These are phyloP conservation scores for Bufotes viridis DNA, from an alignment of 2,797 vertebrate species.

Conservation along the genomic window DNA sequence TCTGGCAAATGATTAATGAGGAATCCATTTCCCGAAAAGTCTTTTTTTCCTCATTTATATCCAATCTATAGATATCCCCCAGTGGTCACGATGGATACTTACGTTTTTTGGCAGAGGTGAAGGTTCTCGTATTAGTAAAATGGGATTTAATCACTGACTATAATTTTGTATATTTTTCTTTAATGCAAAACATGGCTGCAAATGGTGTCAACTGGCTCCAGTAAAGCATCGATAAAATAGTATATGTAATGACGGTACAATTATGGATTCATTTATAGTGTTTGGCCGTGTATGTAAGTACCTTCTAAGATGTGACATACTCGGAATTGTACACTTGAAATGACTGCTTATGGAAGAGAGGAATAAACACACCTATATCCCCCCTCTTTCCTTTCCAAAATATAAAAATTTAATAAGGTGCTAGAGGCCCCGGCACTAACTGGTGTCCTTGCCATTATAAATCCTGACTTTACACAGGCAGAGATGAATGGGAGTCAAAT, in stretches of 20 bases:
- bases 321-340: conserved; percentile 35
- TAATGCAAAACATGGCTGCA: too few relatives aligned
- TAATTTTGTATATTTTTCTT: not conserved
- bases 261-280: conserved; percentile 6
- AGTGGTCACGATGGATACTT: not conserved
- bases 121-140: conserved; percentile 1
- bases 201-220: not conserved
- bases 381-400: conserved; percentile 49
- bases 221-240: not conserved
- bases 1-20: conserved; percentile 42
- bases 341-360: conserved; percentile 36
- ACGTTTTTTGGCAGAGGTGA: not conserved
- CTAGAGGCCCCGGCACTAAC: conserved; percentile 50
- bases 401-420: conserved; percentile 57
- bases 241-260: not conserved
- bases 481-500: conserved; percentile 53
- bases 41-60: conserved; percentile 20
- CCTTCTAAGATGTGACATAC: conserved; percentile 25
- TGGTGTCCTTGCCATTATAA: conserved; percentile 54
- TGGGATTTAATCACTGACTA: conserved; percentile 3
- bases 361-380: conserved; percentile 38
- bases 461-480: conserved; percentile 51
- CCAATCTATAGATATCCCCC: conserved; percentile 28
- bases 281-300: not conserved
- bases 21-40: conserved; percentile 45